Evolutionary conservation across 2,888 invertebrate species (phyloP), one percentile per base, ranked within the genome.

Genomic region (Drosophila parthenogenetica): DNA sequence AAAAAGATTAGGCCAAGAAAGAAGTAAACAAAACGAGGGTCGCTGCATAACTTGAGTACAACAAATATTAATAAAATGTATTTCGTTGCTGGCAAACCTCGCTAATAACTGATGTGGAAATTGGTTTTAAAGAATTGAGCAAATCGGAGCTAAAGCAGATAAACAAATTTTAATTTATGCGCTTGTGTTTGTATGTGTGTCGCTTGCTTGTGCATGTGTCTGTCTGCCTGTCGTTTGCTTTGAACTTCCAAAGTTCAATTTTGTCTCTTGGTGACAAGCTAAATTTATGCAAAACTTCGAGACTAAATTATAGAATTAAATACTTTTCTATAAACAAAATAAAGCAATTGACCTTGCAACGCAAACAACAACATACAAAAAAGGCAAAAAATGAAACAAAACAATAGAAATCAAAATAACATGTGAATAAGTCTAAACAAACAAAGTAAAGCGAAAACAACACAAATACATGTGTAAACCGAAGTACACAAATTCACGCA

Each of bases 161-260:
- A 68, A 74, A 58, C 71, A 74, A 49, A 29, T 61, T 75, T 62
- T 54, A 75, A 72, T 75, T 74, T 69, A 57, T 72, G 37, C 25
- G 39, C 3, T 11, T 29, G 37, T 13, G 8, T 25, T 1, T 29
- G 8, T 29, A 8, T 40, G 3, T 66, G 50, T 32, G 25, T 46
- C 17, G 55, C 5, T 22, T 16, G 55, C 53, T 42, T 32, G 43
- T 10, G 13, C 35, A 2, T 66, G 50, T 25, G 25, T 46, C 14
- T 17, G 51, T 8, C 17, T 16, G 51, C 53, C 0, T 39, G 14
- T 25, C 25, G 39, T 42, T 53, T 39, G 55, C 8, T 45, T 62
- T 55, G 19, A 19, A 37, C 50, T 54, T 35, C 11, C 59, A 64
- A 48, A 73, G 71, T 76, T 73, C 54, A 73, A 76, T 37, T 48